These are phyloP conservation scores for Drosophila hydei DNA, from an alignment of 1,140 invertebrate species.

Conservation along the genomic window DNA sequence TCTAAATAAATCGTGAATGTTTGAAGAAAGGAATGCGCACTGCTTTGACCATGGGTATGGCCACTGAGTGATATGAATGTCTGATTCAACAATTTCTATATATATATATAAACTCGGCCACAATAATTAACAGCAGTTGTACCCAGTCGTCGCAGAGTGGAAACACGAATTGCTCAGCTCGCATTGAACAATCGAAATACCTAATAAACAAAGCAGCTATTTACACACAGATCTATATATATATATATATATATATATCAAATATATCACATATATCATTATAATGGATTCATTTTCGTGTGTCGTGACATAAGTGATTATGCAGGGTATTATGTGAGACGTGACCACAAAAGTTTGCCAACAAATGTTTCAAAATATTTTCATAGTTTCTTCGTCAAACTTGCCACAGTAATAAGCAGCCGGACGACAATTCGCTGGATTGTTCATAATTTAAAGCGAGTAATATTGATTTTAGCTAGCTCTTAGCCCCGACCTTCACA, in stretches of 20 bases:
- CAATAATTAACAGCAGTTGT: too few relatives aligned
- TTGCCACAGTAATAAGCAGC: constrained; percentile 1
- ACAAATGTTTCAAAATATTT: constrained; percentile 17
- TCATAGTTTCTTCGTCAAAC: neutral
- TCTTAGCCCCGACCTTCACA: neutral
- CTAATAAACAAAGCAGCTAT: too few relatives aligned
- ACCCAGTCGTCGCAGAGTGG: too few relatives aligned
- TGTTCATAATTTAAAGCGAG: constrained; percentile 41
- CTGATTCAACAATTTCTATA: too few relatives aligned
- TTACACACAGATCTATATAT: neutral
- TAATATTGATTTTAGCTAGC: constrained; percentile 36
- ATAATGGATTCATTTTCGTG: neutral
- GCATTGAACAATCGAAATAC: neutral
- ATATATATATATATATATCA: neutral
- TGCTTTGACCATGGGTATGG: too few relatives aligned
- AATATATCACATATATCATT: too few relatives aligned
- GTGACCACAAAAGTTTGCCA: neutral
- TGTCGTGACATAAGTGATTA: constrained; percentile 18
- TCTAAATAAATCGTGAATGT: too few relatives aligned
- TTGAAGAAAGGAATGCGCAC: too few relatives aligned
- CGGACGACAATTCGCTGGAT: constrained; percentile 27
- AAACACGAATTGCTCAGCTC: neutral
- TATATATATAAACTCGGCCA: too few relatives aligned
- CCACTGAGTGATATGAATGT: too few relatives aligned
- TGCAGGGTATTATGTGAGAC: neutral